Conservation (phyloP, 2,797 vertebrate genomes). For the Anguilla obscura region DNA sequence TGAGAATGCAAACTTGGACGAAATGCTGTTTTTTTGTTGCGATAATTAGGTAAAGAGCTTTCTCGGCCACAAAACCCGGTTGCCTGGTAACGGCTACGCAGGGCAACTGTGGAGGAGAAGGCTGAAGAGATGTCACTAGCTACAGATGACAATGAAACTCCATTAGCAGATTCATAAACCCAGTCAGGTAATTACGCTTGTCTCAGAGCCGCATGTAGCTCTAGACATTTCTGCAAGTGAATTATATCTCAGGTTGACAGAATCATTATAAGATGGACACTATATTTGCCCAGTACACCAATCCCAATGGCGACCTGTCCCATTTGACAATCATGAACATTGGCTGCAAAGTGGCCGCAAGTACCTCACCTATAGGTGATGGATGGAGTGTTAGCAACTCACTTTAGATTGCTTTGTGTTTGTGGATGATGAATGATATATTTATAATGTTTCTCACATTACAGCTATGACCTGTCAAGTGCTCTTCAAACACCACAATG, state of each 20-base stretch:
- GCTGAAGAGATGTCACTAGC: conserved; percentile 17
- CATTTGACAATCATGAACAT: not conserved
- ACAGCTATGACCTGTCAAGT: not conserved
- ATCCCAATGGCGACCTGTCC: not conserved
- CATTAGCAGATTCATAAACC: conserved; percentile 31
- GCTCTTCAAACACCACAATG: not conserved
- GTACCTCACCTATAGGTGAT: not conserved
- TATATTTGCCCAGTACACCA: not conserved
- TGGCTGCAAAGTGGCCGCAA: not conserved
- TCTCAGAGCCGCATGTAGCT: conserved; percentile 14
- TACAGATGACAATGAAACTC: conserved; percentile 15
- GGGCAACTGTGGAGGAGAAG: conserved; percentile 6
- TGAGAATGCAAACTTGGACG: conserved; percentile 4
- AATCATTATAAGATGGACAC: not conserved
- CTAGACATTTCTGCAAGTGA: not conserved
- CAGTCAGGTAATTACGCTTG: conserved; percentile 11
- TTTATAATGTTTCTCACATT: not conserved
- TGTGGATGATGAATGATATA: not conserved
- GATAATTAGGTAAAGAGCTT: conserved; percentile 37
- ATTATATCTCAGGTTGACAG: not conserved
- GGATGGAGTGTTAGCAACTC: not conserved
- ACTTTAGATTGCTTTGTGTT: not conserved
- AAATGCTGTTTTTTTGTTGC: conserved; percentile 17
- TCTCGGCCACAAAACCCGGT: conserved; percentile 14
- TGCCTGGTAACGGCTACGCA: conserved; percentile 38